Evolutionary conservation across 2,113 vertebrate species (phyloP).

Genomic region (Hippocampus zosterae): DNA sequence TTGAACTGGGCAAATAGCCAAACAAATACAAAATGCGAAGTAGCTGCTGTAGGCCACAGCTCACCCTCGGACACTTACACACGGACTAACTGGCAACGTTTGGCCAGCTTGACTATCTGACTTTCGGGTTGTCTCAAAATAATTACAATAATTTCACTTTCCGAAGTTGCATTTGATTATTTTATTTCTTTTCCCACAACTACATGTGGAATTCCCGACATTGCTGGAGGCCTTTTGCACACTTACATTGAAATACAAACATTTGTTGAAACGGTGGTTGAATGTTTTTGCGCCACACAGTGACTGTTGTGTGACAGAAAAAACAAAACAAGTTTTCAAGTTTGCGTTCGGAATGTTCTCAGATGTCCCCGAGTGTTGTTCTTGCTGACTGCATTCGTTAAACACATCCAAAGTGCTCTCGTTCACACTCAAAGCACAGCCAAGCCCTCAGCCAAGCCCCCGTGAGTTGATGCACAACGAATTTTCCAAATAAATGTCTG

Average conservation of each 20-base stretch:
- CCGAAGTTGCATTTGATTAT: too few species aligned
- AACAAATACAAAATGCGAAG: too few species aligned
- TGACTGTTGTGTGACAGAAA: constrained; percentile 15
- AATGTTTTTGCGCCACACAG: constrained; percentile 21
- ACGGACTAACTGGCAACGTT: too few species aligned
- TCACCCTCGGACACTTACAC: too few species aligned
- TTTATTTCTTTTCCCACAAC: too few species aligned
- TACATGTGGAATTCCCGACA: neutral
- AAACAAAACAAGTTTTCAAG: constrained; percentile 26
- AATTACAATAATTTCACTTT: too few species aligned
- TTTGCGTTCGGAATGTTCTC: constrained; percentile 44
- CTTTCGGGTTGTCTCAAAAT: too few species aligned
- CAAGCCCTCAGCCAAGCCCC: constrained; percentile 24
- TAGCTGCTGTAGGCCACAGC: too few species aligned
- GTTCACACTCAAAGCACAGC: constrained; percentile 47
- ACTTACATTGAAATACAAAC: neutral
- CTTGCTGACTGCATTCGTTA: constrained; percentile 53
- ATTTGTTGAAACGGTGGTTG: constrained; percentile 12
- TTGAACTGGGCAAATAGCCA: too few species aligned
- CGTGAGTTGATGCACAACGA: constrained; percentile 39
- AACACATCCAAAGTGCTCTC: constrained; percentile 43
- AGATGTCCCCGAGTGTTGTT: constrained; percentile 45
- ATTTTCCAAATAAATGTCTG: constrained; percentile 64
- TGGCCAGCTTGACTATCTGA: too few species aligned
- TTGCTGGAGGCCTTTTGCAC: neutral